phyloP scores from a whole-genome alignment of 2,888 invertebrate species.

The Ditylenchus weischeri region DNA sequence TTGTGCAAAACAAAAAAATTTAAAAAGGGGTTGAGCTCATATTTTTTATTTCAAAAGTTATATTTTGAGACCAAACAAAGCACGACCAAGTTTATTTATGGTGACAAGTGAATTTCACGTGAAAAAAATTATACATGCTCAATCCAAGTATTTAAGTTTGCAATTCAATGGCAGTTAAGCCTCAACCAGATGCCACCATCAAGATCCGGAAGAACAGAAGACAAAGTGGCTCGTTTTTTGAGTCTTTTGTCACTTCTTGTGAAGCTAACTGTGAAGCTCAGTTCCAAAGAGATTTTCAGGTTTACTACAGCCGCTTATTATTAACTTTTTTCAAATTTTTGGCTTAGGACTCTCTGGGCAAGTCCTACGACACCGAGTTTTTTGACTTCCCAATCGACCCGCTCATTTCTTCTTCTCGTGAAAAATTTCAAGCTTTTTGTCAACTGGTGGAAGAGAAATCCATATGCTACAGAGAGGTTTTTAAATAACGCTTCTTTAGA shows the following conservation, averaged over 20 bases:
- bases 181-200: not conserved
- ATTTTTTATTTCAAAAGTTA: too few species aligned
- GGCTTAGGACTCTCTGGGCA: slow-evolving; percentile 24
- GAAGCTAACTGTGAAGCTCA: slow-evolving; percentile 24
- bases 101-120: too few species aligned
- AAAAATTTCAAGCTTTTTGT: slow-evolving; percentile 24
- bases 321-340: not conserved
- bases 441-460: slow-evolving; percentile 21
- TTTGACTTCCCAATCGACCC: slow-evolving; percentile 32
- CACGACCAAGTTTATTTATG: too few species aligned
- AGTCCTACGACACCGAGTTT: slow-evolving; percentile 25
- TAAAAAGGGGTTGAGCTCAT: too few species aligned
- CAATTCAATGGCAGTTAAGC: too few species aligned
- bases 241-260: slow-evolving; percentile 16
- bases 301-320: not conserved
- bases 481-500: too few species aligned
- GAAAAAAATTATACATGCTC: too few species aligned
- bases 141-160: too few species aligned
- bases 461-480: slow-evolving; percentile 6
- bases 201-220: slow-evolving; percentile 10
- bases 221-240: slow-evolving; percentile 8
- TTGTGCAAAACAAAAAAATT: too few species aligned
- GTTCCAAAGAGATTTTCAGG: slow-evolving; percentile 28
- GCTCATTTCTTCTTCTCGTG: slow-evolving; percentile 21
- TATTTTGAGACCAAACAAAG: too few species aligned